phyloP scores from a whole-genome alignment of 2,888 invertebrate species.

The Eristalinus aeneus region DNA sequence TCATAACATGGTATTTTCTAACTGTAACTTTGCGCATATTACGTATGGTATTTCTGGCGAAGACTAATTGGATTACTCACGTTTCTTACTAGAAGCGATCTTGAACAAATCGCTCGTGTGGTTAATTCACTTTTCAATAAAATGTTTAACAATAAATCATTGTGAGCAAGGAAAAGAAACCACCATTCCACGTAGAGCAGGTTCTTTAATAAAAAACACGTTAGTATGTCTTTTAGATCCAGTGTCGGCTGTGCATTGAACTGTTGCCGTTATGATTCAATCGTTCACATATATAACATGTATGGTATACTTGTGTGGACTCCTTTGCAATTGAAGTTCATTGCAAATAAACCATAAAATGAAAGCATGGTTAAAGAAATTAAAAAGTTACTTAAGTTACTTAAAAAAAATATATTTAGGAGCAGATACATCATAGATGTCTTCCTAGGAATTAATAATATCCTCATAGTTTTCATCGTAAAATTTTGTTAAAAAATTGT shows the following conservation, averaged over 20 bases:
- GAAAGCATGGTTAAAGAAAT: background rate
- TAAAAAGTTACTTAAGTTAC: too few species aligned
- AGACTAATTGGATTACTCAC: conserved; percentile 22
- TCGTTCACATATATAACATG: background rate
- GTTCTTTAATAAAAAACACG: background rate
- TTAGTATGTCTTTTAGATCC: background rate
- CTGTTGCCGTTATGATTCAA: background rate
- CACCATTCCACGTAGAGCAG: background rate
- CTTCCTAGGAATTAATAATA: too few species aligned
- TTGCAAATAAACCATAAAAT: background rate
- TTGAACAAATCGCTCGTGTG: conserved; percentile 5
- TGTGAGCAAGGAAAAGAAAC: background rate
- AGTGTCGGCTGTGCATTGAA: conserved; percentile 1
- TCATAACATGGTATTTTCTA: too few species aligned
- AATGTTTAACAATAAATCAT: background rate
- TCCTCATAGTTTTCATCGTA: too few species aligned
- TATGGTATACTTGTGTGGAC: background rate
- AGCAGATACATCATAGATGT: too few species aligned
- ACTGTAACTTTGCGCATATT: too few species aligned
- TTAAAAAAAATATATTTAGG: too few species aligned
- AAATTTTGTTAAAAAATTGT: too few species aligned
- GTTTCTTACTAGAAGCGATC: conserved; percentile 4
- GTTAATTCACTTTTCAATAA: background rate
- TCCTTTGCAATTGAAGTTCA: background rate
- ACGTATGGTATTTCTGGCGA: background rate